Evolutionary conservation across 1,140 invertebrate genomes (phyloP).

Genomic region (Chlorops oryzae): DNA sequence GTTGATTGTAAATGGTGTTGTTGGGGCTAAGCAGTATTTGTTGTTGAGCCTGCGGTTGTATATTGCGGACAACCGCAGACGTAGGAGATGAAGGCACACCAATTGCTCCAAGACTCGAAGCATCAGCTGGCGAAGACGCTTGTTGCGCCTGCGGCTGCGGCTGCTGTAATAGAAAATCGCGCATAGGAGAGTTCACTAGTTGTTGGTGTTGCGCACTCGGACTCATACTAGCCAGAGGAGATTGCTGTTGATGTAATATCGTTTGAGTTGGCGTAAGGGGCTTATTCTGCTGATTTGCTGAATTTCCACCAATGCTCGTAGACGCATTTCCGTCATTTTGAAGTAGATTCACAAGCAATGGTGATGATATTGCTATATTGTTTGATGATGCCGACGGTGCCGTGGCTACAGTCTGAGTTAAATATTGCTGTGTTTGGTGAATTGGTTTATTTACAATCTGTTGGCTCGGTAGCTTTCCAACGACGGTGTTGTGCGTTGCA

Average conservation of each 20-base stretch:
- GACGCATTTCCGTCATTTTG: slow-evolving; percentile 68
- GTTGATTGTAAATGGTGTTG: slow-evolving; percentile 32
- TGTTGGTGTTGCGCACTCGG: slow-evolving; percentile 30
- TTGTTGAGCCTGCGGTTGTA: slow-evolving; percentile 34
- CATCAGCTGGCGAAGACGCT: slow-evolving; percentile 14
- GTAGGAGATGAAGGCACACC: slow-evolving; percentile 34
- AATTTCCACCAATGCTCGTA: slow-evolving; percentile 11
- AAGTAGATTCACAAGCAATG: slow-evolving; percentile 83
- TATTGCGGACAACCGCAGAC: slow-evolving; percentile 25
- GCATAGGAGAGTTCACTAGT: slow-evolving; percentile 32
- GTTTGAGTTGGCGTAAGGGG: slow-evolving; percentile 23
- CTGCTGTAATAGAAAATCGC: slow-evolving; percentile 20
- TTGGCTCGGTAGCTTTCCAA: no score
- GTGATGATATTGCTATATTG: slow-evolving; percentile 64
- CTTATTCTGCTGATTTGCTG: slow-evolving; percentile 32
- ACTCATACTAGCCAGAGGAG: slow-evolving; percentile 32
- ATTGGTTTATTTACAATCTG: no score
- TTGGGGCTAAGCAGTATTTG: slow-evolving; percentile 31
- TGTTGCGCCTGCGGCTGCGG: slow-evolving; percentile 32
- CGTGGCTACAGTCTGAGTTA: slow-evolving; percentile 50
- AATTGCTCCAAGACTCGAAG: slow-evolving; percentile 24
- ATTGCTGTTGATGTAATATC: slow-evolving; percentile 22
- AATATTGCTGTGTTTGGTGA: slow-evolving; percentile 1
- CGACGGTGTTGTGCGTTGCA: slow-evolving; percentile 14
- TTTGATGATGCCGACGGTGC: slow-evolving; percentile 33